Percentiles rank a stretch among this genome's conserved stretches.
Evolutionary conservation across 2,113 vertebrate genomes (phyloP).

Genomic region (Ascaphus truei): DNA sequence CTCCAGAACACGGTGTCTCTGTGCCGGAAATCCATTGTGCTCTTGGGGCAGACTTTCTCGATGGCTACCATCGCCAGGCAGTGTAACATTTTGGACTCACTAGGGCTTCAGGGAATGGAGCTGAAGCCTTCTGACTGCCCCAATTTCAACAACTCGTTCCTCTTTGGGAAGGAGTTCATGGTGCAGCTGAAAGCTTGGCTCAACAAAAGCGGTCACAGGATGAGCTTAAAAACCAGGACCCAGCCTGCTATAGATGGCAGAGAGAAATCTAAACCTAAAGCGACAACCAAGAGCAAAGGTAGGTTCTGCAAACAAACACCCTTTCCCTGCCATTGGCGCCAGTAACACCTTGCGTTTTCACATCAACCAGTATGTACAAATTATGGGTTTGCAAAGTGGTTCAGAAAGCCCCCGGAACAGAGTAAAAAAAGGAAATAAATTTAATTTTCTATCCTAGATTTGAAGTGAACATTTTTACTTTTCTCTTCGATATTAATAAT

Average conservation of each 20-base stretch:
- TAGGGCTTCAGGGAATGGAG: constrained; percentile 58
- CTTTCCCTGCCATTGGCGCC: no score
- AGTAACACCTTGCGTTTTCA: no score
- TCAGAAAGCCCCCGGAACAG: no score
- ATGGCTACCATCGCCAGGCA: constrained; percentile 62
- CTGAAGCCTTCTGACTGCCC: constrained; percentile 54
- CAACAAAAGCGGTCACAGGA: constrained; percentile 46
- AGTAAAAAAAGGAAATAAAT: no score
- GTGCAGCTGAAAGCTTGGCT: constrained; percentile 64
- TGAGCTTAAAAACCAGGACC: neutral
- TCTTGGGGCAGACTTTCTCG: constrained; percentile 66
- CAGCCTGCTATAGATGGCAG: neutral
- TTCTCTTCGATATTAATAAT: no score
- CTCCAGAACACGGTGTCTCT: constrained; percentile 65
- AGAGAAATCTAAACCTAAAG: neutral
- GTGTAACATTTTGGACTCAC: constrained; percentile 64
- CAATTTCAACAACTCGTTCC: constrained; percentile 59
- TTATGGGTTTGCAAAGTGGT: no score
- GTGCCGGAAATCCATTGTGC: constrained; percentile 61
- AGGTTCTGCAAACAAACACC: no score
- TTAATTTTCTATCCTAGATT: no score
- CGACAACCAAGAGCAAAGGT: neutral
- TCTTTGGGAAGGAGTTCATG: constrained; percentile 69
- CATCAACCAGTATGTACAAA: no score
- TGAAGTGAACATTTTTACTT: no score